Conservation (phyloP, 2,888 invertebrate species). For the Melolontha melolontha region DNA sequence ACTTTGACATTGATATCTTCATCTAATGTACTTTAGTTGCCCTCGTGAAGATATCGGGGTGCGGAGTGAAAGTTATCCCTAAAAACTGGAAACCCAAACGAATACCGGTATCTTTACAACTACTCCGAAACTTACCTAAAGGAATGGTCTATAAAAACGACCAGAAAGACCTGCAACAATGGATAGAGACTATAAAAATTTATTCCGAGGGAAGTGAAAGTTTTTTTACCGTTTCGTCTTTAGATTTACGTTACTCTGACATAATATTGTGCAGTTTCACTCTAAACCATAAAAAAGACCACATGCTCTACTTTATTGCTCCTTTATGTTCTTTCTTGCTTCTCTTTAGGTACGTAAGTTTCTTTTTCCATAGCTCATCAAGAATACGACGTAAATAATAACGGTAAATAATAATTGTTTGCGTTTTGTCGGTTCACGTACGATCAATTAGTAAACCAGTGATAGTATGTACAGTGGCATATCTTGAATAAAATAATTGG, state of each 20-base stretch:
- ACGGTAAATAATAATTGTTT: conserved; percentile 16
- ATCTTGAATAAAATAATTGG: conserved; percentile 5
- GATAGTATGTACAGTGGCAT: background rate
- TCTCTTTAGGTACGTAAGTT: background rate
- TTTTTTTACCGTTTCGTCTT: conserved; percentile 27
- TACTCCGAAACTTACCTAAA: conserved; percentile 21
- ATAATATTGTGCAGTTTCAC: conserved; percentile 16
- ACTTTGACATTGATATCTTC: conserved; percentile 46
- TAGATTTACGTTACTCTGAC: conserved; percentile 10
- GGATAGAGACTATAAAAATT: conserved; percentile 21
- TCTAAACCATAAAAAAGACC: conserved; percentile 5
- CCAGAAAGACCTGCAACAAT: conserved; percentile 19
- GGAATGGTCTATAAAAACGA: conserved; percentile 29
- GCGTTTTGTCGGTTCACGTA: conserved; percentile 2
- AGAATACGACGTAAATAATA: conserved; percentile 2
- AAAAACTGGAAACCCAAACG: conserved; percentile 25
- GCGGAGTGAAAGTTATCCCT: conserved; percentile 20
- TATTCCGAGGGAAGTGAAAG: conserved; percentile 38
- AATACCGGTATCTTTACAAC: conserved; percentile 15
- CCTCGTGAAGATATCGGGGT: conserved; percentile 22
- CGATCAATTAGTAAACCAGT: conserved; percentile 2
- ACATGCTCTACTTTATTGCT: conserved; percentile 18
- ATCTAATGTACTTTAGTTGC: conserved; percentile 37
- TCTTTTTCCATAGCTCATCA: background rate
- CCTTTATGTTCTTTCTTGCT: conserved; percentile 5